Evolutionary conservation across 2,888 invertebrate species (phyloP), one percentile per base, ranked within the genome.

Genomic region (Sesia bembeciformis): DNA sequence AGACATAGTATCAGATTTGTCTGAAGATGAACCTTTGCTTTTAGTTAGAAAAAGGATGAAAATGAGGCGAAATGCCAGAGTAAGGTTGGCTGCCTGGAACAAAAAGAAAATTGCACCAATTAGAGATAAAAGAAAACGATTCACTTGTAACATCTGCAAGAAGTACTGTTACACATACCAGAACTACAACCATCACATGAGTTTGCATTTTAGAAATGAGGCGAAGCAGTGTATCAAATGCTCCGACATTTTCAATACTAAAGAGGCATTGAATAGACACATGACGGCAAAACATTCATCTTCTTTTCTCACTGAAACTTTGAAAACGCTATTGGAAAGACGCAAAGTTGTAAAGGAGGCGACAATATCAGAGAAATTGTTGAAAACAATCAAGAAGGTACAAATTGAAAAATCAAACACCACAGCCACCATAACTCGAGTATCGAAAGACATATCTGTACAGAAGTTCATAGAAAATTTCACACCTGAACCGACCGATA

Each of bases 391-490:
- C 0, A 78, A 73, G 52, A 81, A 72, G 57, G 77, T 78, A 0
- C 39, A 59, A 3, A 8, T 53, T 0, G 60, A 65, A 1, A 54
- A 49, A 3, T 5, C 40, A 0, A n/a, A 42, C 0, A 52, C 60
- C 0, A 52, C 60, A 0, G 84, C 77, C 0, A 81, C 59, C 4
- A 61, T 87, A 0, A 72, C 59, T 1, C 58, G 64, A 0, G 59
- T 76, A 0, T 59, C 61, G 65, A 70, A 0, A 46, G 8, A 71
- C 3, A 39, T 78, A 1, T 86, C 85, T 0, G 87, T 79, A 0
- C 75, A 78, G 53, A 85, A 84, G 5, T 88, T 84, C 43, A 69
- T 86, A 2, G 86, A 87, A 57, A 84, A 69, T 39, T 88, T 88
- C 52, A 75, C 68, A 0, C 88, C 88, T 0, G 84, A 84, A 4